A percentile compares a stretch with the other conserved stretches of the same genome.
Conservation (phyloP, 2,888 invertebrate genomes). For the Drosophila suboccidentalis region DNA sequence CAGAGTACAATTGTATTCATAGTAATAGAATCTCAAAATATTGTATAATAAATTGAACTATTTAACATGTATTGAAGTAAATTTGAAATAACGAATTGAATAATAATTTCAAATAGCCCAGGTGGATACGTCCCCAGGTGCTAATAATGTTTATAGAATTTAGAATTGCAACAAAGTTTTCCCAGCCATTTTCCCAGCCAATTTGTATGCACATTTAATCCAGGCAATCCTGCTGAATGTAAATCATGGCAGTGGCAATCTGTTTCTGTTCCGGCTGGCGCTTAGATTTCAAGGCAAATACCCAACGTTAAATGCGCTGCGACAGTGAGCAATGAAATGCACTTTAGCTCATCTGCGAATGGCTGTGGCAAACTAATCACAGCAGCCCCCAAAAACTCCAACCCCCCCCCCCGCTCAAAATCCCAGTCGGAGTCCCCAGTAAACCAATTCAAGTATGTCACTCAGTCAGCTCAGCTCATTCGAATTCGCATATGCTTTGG, state of each 20-base stretch:
- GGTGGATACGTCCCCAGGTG: slow-evolving; percentile 16
- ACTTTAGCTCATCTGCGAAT: slow-evolving; percentile 63
- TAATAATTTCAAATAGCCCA: slow-evolving; percentile 2
- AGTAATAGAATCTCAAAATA: background rate
- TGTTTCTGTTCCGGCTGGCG: slow-evolving; percentile 56
- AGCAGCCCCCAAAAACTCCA: slow-evolving; percentile 22
- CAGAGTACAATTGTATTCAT: background rate
- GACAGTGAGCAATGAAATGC: slow-evolving; percentile 79
- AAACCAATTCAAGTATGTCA: slow-evolving; percentile 62
- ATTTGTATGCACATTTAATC: slow-evolving; percentile 68
- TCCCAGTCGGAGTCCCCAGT: slow-evolving; percentile 14
- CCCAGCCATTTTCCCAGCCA: slow-evolving; percentile 18
- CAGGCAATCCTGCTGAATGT: slow-evolving; percentile 18
- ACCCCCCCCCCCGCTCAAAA: slow-evolving; percentile 9
- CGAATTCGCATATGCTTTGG: slow-evolving; percentile 61
- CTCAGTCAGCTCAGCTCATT: slow-evolving; percentile 49
- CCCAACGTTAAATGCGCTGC: slow-evolving; percentile 51
- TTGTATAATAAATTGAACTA: background rate
- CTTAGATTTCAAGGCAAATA: slow-evolving; percentile 23
- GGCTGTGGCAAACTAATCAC: slow-evolving; percentile 69
- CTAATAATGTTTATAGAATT: slow-evolving; percentile 45
- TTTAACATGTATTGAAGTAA: background rate
- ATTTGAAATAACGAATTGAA: slow-evolving; percentile 10
- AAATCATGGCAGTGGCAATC: slow-evolving; percentile 51
- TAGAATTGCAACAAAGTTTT: slow-evolving; percentile 35